Evolutionary conservation across 2,797 vertebrate species (phyloP), one percentile per base, ranked within the genome.

Genomic region (Tolypeutes matacus): DNA sequence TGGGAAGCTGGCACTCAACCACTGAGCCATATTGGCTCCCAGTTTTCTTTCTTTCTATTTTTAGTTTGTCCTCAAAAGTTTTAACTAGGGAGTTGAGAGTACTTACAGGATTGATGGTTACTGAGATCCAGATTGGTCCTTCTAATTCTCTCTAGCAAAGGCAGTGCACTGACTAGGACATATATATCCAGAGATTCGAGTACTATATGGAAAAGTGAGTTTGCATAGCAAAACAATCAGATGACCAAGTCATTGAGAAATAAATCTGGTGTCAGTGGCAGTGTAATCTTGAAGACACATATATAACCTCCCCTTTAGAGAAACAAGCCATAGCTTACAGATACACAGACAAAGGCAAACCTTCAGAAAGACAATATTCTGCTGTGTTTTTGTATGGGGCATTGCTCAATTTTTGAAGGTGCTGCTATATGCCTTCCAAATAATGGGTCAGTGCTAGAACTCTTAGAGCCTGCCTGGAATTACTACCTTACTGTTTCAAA

Each of bases 61-160:
- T 92, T 70, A 94, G 76, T 95, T 77, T 93, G 90, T 53, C 64
- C 36, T 92, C 77, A 64, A 60, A 36, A 65, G n/a, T 81, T 86
- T 82, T 73, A 93, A 17, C 27, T 64, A 42, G 5, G 20, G 49
- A 77, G 73, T 93, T 21, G 11, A 8, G 42, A 83, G 23, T 81
- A 64, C 51, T 89, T 65, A 27, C 6, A 94, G 23, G 14, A 36
- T 27, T 69, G 46, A 23, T 76, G 82, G 39, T 94, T 27, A 20
- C 69, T 39, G 87, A 84, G 95, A 93, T 78, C 14, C 87, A 6
- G 46, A 82, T 49, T 11, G 34, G 13, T 49, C 60, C 10, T 58
- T 31, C 34, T 80, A 11, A 60, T 88, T 60, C 8, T 64, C 49
- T 39, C n/a, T 72, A 70, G 34, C 49, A 88, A 76, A 80, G 29